Base-by-base conservation (phyloP, 2,797 vertebrate genomes). In the Naso thynnoides region DNA sequence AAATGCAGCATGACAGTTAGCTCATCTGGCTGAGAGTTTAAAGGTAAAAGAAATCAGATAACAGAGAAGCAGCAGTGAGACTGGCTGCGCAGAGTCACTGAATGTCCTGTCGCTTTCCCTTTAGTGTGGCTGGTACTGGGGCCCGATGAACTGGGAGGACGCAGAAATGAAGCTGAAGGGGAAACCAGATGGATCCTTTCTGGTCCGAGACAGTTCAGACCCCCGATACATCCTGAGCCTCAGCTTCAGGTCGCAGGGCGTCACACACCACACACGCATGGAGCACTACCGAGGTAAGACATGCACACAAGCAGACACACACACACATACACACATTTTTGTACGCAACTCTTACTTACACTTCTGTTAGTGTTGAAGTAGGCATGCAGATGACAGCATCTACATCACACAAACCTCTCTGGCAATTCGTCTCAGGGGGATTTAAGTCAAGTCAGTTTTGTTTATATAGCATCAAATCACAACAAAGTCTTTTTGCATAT, bases 81-180 rank as follows among this genome's bases (percentile, higher is more conserved):
- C 31, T 33, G 31, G 31, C 9, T 33, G 39, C 2, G 1, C 36
- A 8, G 14, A 6, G 8, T 36, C 7, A 16, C 50, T 53, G 42
- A 45, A 4, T 18, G 19, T 55, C 33, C 23, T 23, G 2, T 5
- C 8, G 39, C 24, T 62, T 2, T 47, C 19, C 31, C 29, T 31
- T 8, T 53, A 98, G 97, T 98, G 97, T 0, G 97, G 97, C 24
- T 99, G 97, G 97, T 99, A 99, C 84, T 99, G 97, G 97, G 97
- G 97, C 1, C 97, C 97, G 0, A 98, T 98, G 97, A 99, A 97
- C 88, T 98, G 97, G 97, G 97, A 99, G 87, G 97, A 99, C 0
- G 98, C 98, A 0, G 98, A 99, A 93, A 96, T 99, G 96, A 99
- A 99, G 86, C 92, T 99, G 73, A 98, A 98, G 90, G 97, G 96